A percentile compares a stretch with the other conserved stretches of the same genome.
phyloP scores from a whole-genome alignment of 2,888 invertebrate genomes.

The Erpobdella octoculata region DNA sequence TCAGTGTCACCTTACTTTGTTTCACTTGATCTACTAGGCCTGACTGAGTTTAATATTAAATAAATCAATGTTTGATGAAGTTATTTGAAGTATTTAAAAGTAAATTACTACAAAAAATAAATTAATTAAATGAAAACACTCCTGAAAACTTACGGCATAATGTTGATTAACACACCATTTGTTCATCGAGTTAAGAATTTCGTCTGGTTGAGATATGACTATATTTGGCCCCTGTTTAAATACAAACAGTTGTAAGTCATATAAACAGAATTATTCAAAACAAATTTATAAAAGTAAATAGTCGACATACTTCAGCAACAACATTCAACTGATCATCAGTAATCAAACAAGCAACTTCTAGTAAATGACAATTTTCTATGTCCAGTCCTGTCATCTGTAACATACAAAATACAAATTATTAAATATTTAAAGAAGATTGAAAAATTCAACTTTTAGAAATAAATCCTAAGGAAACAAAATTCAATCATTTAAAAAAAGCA shows the following conservation, averaged over 20 bases:
- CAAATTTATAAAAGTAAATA: background rate
- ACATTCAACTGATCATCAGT: conserved; percentile 73
- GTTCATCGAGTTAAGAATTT: conserved; percentile 68
- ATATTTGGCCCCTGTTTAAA: conserved; percentile 61
- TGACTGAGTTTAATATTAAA: conserved; percentile 57
- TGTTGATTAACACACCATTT: conserved; percentile 78
- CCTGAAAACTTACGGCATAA: conserved; percentile 35
- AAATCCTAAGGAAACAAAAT: background rate
- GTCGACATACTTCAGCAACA: conserved; percentile 57
- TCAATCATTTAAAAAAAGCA: background rate
- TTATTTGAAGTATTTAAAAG: background rate
- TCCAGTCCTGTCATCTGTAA: conserved; percentile 77
- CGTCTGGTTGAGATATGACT: conserved; percentile 69
- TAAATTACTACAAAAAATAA: background rate
- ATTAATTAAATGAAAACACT: background rate
- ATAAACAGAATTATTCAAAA: background rate
- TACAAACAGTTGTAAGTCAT: conserved; percentile 4
- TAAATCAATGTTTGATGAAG: no score
- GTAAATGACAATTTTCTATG: conserved; percentile 66
- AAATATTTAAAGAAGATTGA: no score
- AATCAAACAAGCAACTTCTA: conserved; percentile 81
- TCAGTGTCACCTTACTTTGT: conserved; percentile 62
- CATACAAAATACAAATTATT: background rate
- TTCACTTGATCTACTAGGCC: conserved; percentile 70
- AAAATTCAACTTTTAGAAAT: background rate